Evolutionary conservation across 2,113 vertebrate genomes (phyloP).

Genomic region (Ibidorhyncha struthersii): DNA sequence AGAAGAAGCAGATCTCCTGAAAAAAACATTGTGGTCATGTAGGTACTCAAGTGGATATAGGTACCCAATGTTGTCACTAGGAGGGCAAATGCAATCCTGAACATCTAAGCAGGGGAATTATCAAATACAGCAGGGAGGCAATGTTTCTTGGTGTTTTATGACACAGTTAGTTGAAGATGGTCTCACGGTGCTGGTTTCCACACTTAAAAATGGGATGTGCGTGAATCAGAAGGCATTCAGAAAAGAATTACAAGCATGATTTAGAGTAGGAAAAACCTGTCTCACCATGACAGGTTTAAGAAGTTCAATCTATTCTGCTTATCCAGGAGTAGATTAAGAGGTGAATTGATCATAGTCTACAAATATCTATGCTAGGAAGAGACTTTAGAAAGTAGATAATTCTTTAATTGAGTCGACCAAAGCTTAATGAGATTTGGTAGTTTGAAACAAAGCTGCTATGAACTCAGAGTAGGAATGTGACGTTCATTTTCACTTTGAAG

Average conservation of each 20-base stretch:
- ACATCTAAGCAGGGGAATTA: background rate
- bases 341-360: background rate
- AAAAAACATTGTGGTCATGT: background rate
- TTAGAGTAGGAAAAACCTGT: background rate
- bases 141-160: background rate
- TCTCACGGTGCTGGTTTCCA: background rate
- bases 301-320: background rate
- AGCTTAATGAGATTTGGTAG: constrained; percentile 1
- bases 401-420: background rate
- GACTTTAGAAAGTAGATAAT: background rate
- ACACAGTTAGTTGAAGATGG: background rate
- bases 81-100: background rate
- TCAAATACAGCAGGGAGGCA: background rate
- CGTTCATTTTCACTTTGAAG: background rate
- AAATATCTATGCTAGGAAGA: background rate
- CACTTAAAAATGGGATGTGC: background rate
- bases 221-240: background rate
- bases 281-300: background rate
- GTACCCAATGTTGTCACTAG: rapidly evolving
- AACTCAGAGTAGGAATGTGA: background rate
- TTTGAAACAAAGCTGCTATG: background rate
- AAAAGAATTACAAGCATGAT: background rate
- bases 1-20: background rate
- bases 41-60: background rate
- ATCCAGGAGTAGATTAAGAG: background rate